These are phyloP conservation scores for Prunella strophiata DNA, from an alignment of 2,797 vertebrate genomes.

Conservation along the genomic window DNA sequence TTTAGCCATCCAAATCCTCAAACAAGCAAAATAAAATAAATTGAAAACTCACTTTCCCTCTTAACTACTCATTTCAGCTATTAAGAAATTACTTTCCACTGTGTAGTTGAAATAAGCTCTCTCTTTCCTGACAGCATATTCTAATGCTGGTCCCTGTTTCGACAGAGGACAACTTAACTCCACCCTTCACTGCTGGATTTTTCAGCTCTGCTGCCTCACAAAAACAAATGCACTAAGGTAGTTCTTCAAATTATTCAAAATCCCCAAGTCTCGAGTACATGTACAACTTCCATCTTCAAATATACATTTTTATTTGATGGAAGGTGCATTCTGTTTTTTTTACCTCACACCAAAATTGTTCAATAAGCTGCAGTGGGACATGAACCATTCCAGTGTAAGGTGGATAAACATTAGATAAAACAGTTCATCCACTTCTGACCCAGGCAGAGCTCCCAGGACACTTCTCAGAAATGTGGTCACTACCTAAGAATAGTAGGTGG, in stretches of 20 bases:
- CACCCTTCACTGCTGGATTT: background rate
- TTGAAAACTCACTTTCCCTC: background rate
- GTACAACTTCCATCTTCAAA: background rate
- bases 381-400: background rate
- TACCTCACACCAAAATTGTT: background rate
- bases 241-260: background rate
- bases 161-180: background rate
- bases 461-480: background rate
- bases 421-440: background rate
- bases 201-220: background rate
- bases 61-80: background rate
- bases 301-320: background rate
- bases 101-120: background rate
- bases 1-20: background rate
- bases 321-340: background rate
- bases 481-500: background rate
- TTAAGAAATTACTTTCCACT: background rate
- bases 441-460: background rate
- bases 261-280: background rate
- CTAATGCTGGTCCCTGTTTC: fast-evolving
- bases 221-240: background rate
- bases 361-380: background rate
- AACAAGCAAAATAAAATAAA: background rate
- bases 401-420: background rate
- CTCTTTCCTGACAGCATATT: background rate